Evolutionary conservation across 2,113 vertebrate genomes (phyloP), one percentile per base, ranked within the genome.

Genomic region (Terrapene triunguis): DNA sequence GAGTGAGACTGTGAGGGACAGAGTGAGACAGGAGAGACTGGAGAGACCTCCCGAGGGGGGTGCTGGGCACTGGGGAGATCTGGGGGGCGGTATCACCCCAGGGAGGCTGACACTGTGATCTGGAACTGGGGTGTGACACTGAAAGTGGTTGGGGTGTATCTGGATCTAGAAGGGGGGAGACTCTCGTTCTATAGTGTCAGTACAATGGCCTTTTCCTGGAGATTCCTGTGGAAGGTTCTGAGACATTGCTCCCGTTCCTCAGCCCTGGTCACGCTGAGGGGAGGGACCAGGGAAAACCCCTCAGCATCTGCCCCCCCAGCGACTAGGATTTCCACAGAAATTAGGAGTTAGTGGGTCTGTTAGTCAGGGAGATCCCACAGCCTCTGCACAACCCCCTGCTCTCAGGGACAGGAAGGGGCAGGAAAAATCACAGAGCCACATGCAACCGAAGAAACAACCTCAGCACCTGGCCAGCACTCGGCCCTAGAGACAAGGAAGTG

Each of bases 401-500:
- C 10, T 12, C 10, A 59, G 57, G 11, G 10, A 14, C 57, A 29
- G 25, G 5, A 2, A 57, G 9, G 55, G 24, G 24, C 24, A 27
- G 24, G 24, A 57, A 57, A 25, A 21, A 57, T 11, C 55, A 10
- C 3, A 27, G 24, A 1, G 55, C 8, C 25, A 8, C 53, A 3
- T 57, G 24, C 24, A 25, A 57, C 24, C 1, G 0, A 3, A 57
- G 55, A 25, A 57, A 29, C 10, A 57, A 2, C 10, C 1, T 2
- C 55, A 27, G 55, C 3, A 3, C 51, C 51, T 51, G 51, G 51
- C 6, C 51, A 51, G 51, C 16, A 51, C 51, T 6, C 5, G 1
- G 51, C 10, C 10, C 55, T 57, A 4, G 24, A 29, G 55, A 57
- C 5, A 27, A 27, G 19, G 21, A 55, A 55, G 22, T 22, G 54